These are phyloP conservation scores for Leptinotarsa rubiginosa DNA, from an alignment of 2,888 invertebrate species.

Conservation along the genomic window DNA sequence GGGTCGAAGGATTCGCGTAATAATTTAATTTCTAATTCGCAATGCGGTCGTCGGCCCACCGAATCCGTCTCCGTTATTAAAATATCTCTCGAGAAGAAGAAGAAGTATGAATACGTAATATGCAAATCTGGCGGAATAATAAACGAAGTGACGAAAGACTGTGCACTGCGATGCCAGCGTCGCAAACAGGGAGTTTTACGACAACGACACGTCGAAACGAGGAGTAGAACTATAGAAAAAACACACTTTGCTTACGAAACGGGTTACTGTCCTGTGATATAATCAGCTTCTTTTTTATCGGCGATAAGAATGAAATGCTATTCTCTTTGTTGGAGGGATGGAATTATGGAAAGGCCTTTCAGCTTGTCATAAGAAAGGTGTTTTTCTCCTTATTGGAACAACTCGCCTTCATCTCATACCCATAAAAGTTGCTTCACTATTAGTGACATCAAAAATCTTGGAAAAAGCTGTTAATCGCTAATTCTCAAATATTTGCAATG, in stretches of 20 bases:
- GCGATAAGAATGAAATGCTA: too few relatives aligned
- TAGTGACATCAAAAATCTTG: too few relatives aligned
- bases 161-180: conserved; percentile 32
- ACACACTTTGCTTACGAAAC: conserved; percentile 11
- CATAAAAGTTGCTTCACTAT: too few relatives aligned
- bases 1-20: neutral
- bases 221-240: conserved; percentile 1
- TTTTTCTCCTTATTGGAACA: too few relatives aligned
- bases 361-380: too few relatives aligned
- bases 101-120: conserved; percentile 51
- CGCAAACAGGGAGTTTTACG: conserved; percentile 21
- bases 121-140: conserved; percentile 53
- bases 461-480: too few relatives aligned
- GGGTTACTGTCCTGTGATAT: neutral
- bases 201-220: neutral
- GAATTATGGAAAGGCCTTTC: too few relatives aligned
- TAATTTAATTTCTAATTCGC: conserved; percentile 34
- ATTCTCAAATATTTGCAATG: too few relatives aligned
- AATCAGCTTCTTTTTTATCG: neutral
- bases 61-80: conserved; percentile 50
- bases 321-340: too few relatives aligned
- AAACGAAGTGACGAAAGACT: conserved; percentile 47
- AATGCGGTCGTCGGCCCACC: conserved; percentile 35
- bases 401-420: too few relatives aligned
- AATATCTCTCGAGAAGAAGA: conserved; percentile 48